Base-by-base conservation (phyloP, 2,888 invertebrate genomes). In the Sesia bembeciformis region DNA sequence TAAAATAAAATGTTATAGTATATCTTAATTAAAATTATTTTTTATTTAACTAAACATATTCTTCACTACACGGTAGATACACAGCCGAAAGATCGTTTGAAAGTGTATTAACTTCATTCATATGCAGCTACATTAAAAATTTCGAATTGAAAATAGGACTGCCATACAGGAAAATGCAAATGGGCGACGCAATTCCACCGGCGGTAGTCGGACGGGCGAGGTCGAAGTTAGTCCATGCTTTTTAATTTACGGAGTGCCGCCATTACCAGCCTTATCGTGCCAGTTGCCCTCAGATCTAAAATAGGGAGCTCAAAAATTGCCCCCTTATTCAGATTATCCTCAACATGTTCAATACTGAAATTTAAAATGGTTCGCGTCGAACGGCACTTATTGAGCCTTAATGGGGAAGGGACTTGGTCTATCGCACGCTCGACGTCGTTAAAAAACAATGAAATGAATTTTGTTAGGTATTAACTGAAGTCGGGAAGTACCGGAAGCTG, bases 211-310 rank as follows among this genome's bases (percentile, higher is more conserved):
- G 55, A 58, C 61, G 57, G 66, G 63, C 65, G 70, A 64, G 66
- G 70, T 58, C 63, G 61, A 72, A 76, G 70, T 72, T 70, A 64
- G 66, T 63, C 69, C 69, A 67, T 75, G 75, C 72, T 78, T 83
- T 82, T 84, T 84, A 81, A 84, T 84, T 81, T 78, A 78, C 76
- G 72, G 70, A 81, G 78, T 75, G 76, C 71, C 70, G 68, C 74
- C 72, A 78, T 80, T 81, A 76, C 72, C 64, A 62, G 64, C 74
- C 68, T 77, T 81, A 81, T 81, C 81, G 74, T 62, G 60, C 67
- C 73, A 67, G 69, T 69, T 67, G 73, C 70, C 70, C 70, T 66
- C 68, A 74, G 72, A 78, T 79, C 80, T 74, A 63, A 75, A 78
- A 75, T 75, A 73, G 75, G 76, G 71, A 69, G 63, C 68, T 76